Evolutionary conservation across 2,888 invertebrate species (phyloP), one percentile per base, ranked within the genome.

Genomic region (Epirrita christyi): DNA sequence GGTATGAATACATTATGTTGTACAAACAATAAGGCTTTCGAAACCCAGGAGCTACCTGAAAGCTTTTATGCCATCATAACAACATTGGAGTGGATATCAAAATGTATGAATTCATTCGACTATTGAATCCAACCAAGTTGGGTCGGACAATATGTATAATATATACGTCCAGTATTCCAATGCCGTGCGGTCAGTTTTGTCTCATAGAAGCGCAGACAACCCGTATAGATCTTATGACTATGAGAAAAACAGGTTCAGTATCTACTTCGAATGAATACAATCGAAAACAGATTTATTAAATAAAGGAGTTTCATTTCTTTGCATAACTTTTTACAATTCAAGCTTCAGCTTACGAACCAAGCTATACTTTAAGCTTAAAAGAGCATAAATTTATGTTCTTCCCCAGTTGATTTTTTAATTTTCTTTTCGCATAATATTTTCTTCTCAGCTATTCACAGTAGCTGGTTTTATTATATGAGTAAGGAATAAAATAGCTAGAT

Each of bases 221-320:
- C 53, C 57, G 61, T 74, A 70, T 71, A 68, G 70, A 70, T 72
- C 65, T 66, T 34, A 38, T 51, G 37, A 43, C 7, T 27, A 34
- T 38, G 34, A 14, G 13, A 53, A 52, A 42, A 66, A 56, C 45
- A 61, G n/a, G 59, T 57, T 59, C 38, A 40, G 38, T 34, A n/a
- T 44, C 32, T 48, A 49, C 55, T 38, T 40, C 27, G 38, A 27
- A 38, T 15, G 41, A 6, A 36, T 34, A 15, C 40, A 14, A 43
- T 38, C 29, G 29, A 38, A 48, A 44, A 27, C 47, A 46, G 41
- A 10, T 2, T 36, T 14, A 38, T 14, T 15, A 34, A 27, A 46
- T 21, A 40, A 53, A 34, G 15, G 34, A 34, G 46, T 34, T 34
- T 14, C 10, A 54, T 47, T 44, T 28, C 5, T 36, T 15, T 32